Conservation (phyloP, 1,140 invertebrate species). For the Drosophila oshimai region DNA sequence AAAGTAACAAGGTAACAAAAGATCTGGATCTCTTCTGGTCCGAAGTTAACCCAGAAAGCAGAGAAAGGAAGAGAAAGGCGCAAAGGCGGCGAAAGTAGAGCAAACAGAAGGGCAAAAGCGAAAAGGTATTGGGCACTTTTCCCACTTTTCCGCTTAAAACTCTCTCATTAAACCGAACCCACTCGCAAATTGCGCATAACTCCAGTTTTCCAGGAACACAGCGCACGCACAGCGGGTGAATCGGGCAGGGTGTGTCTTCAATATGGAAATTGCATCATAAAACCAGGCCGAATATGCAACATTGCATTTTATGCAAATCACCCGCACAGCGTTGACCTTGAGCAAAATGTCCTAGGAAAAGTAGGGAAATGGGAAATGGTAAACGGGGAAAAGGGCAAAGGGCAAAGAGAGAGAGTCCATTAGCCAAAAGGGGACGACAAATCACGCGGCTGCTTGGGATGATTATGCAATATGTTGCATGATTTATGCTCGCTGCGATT, state of each 20-base stretch:
- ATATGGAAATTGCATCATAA: constrained; percentile 64
- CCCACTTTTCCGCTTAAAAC: constrained; percentile 22
- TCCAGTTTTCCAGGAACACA: constrained; percentile 43
- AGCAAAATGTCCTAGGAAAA: not conserved
- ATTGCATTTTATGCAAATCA: constrained; percentile 69
- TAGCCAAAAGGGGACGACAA: constrained; percentile 17
- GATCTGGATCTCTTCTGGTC: too few species aligned
- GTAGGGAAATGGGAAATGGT: not conserved
- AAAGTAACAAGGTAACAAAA: too few species aligned
- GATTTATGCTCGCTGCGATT: constrained; percentile 66
- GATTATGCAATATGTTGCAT: constrained; percentile 82
- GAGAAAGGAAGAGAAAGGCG: constrained; percentile 27
- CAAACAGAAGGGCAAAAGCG: constrained; percentile 38
- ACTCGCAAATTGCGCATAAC: constrained; percentile 53
- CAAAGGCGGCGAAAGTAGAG: constrained; percentile 42
- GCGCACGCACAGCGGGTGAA: constrained; percentile 65
- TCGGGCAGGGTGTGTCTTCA: not conserved
- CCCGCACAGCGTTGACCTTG: constrained; percentile 25
- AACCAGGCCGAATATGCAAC: constrained; percentile 53
- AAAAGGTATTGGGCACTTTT: not conserved
- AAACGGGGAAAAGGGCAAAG: not conserved
- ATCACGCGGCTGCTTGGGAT: constrained; percentile 48
- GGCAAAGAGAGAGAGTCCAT: constrained; percentile 7
- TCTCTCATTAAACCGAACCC: constrained; percentile 42
- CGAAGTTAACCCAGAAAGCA: constrained; percentile 37